phyloP scores from a whole-genome alignment of 1,140 invertebrate species.

The Drosophila ambigua region DNA sequence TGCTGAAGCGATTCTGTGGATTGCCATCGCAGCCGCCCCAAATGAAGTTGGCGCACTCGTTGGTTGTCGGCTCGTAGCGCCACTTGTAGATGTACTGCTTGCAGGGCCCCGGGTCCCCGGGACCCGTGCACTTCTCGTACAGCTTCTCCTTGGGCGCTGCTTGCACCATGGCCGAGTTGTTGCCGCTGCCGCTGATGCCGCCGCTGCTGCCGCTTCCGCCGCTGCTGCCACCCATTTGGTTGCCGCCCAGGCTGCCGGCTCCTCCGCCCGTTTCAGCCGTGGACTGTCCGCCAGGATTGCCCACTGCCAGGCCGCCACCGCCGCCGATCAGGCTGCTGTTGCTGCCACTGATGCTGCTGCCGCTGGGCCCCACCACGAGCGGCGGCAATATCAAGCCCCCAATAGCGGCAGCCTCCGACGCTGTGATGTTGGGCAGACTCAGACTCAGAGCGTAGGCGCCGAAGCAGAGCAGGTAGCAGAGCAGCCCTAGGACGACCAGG shows the following conservation, averaged over 20 bases:
- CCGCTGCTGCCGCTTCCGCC: constrained; percentile 17
- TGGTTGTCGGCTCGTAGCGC: constrained; percentile 88
- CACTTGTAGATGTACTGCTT: constrained; percentile 88
- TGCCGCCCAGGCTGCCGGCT: constrained; percentile 11
- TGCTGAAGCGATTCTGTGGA: constrained; percentile 90
- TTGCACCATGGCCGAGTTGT: constrained; percentile 57
- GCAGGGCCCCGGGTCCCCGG: constrained; percentile 86
- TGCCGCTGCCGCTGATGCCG: constrained; percentile 25
- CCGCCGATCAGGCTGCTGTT: constrained; percentile 33
- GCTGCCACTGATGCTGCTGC: constrained; percentile 4
- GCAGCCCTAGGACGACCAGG: constrained; percentile 20
- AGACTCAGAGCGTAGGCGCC: constrained; percentile 33
- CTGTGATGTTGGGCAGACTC: constrained; percentile 59
- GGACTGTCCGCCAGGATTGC: constrained; percentile 37
- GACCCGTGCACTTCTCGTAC: constrained; percentile 79
- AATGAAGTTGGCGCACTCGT: constrained; percentile 88
- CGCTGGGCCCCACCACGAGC: constrained; percentile 20
- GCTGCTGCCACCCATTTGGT: constrained; percentile 8
- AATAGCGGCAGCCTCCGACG: constrained; percentile 26
- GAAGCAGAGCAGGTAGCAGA: constrained; percentile 19
- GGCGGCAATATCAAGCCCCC: constrained; percentile 50
- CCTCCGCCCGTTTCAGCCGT: constrained; percentile 24
- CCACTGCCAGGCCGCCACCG: constrained; percentile 18
- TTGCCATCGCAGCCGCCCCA: constrained; percentile 92
- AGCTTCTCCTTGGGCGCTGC: constrained; percentile 61